Conservation (phyloP, 2,113 vertebrate species). For the Megaleporinus macrocephalus region DNA sequence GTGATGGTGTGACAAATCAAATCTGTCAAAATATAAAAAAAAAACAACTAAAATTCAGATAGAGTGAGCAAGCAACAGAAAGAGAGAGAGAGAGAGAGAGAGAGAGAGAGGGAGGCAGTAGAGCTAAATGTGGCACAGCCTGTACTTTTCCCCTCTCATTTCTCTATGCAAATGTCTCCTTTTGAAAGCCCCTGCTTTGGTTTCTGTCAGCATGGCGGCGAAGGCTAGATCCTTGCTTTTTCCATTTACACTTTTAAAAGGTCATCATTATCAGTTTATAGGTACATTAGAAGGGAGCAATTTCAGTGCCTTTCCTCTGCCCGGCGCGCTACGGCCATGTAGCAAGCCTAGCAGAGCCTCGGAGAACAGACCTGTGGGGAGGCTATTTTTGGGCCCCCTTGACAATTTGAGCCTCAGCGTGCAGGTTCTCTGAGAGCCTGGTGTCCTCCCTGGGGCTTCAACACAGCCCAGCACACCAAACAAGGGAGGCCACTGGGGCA, state of each 20-base stretch:
- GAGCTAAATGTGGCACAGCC: slow-evolving; percentile 20
- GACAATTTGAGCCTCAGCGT: slow-evolving; percentile 51
- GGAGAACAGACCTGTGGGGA: slow-evolving; percentile 44
- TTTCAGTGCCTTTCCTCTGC: slow-evolving; percentile 39
- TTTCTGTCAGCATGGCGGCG: slow-evolving; percentile 9
- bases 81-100: background rate
- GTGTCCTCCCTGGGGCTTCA: slow-evolving; percentile 49
- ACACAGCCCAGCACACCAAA: slow-evolving; percentile 38
- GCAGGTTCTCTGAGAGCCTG: slow-evolving; percentile 48
- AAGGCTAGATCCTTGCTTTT: slow-evolving; percentile 43
- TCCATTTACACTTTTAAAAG: slow-evolving; percentile 50
- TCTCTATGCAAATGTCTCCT: slow-evolving; percentile 46
- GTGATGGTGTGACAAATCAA: slow-evolving; percentile 72
- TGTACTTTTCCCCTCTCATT: slow-evolving; percentile 31
- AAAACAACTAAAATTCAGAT: background rate
- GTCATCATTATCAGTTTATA: slow-evolving; percentile 53
- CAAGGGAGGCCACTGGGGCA: slow-evolving; percentile 44
- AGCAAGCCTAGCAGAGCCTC: slow-evolving; percentile 36
- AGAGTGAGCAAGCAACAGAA: background rate
- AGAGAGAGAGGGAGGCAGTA: background rate
- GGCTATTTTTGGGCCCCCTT: slow-evolving; percentile 56
- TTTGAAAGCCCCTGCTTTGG: slow-evolving; percentile 40
- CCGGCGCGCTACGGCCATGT: slow-evolving; percentile 2
- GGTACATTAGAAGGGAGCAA: slow-evolving; percentile 46
- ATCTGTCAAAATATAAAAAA: slow-evolving; percentile 62